phyloP scores from a whole-genome alignment of 2,797 vertebrate genomes.

The Clarias pachynema region DNA sequence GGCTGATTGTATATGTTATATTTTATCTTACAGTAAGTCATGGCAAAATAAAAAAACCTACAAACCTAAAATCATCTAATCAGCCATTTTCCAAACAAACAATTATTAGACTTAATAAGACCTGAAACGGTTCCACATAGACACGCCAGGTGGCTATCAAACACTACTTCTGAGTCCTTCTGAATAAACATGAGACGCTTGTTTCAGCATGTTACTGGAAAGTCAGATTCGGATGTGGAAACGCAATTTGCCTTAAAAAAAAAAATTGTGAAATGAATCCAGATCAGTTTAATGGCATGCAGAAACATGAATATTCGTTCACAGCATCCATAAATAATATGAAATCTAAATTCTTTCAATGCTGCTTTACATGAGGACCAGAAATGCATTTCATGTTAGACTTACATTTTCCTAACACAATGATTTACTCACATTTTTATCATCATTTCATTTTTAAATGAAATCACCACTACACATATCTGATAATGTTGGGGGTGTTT shows the following conservation, averaged over 20 bases:
- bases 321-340: too few relatives aligned
- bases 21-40: neutral
- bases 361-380: neutral
- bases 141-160: neutral
- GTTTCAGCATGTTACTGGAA: neutral
- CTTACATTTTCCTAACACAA: too few relatives aligned
- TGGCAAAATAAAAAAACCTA: too few relatives aligned
- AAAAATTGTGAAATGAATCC: neutral
- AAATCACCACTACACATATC: neutral
- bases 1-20: neutral
- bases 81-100: slow-evolving; percentile 9
- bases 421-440: neutral
- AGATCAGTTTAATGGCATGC: neutral
- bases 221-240: slow-evolving; percentile 14
- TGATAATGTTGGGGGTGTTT: neutral
- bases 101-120: neutral
- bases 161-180: neutral
- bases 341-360: neutral
- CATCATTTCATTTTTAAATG: neutral
- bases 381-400: neutral
- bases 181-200: slow-evolving; percentile 2
- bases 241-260: neutral
- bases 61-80: neutral
- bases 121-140: neutral
- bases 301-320: neutral